Percentiles rank a stretch among this genome's conserved stretches.
Evolutionary conservation across 2,797 vertebrate species (phyloP).

Genomic region (Manis crassicaudata): DNA sequence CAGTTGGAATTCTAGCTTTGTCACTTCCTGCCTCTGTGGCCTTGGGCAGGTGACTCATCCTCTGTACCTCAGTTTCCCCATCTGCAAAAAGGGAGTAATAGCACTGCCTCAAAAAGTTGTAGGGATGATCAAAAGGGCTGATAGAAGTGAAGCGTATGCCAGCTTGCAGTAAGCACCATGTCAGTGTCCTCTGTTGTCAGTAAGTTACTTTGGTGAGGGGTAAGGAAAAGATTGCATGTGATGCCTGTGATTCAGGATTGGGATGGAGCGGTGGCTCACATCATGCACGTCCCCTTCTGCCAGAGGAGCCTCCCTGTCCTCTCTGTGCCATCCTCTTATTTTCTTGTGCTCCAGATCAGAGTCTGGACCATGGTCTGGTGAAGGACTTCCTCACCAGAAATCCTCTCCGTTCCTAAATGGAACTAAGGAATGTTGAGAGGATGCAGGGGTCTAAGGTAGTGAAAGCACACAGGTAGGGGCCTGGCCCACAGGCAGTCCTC

Average conservation of each 20-base stretch:
- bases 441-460: not conserved
- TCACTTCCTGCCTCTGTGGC: not conserved
- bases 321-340: not conserved
- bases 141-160: not conserved
- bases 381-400: not conserved
- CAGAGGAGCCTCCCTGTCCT: not conserved
- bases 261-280: not conserved
- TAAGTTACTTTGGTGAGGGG: not conserved
- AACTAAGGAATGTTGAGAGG: not conserved
- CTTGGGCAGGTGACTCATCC: slow-evolving; percentile 49
- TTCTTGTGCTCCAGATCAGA: not conserved
- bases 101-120: not conserved
- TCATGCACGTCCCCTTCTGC: rapidly evolving
- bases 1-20: not conserved
- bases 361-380: not conserved
- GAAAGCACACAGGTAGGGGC: not conserved
- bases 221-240: rapidly evolving
- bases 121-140: not conserved
- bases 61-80: not conserved
- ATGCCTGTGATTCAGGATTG: not conserved
- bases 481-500: not conserved
- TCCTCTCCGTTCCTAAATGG: not conserved
- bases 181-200: not conserved
- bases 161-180: not conserved
- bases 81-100: not conserved